Conservation (phyloP, 2,113 vertebrate species). For the Vidua chalybeata region DNA sequence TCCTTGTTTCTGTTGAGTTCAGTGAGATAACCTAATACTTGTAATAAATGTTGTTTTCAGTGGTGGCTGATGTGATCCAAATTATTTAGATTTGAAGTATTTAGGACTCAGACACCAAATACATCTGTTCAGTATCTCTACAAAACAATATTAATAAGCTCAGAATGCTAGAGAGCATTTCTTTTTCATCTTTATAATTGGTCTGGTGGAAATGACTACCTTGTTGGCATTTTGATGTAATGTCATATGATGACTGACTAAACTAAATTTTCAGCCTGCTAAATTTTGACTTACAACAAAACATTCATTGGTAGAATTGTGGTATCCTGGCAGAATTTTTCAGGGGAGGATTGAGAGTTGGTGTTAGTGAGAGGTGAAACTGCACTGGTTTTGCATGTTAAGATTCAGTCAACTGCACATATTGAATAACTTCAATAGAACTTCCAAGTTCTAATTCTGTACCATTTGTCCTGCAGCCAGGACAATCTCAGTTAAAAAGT, state of each 20-base stretch:
- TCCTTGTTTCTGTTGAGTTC: not conserved
- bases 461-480: not conserved
- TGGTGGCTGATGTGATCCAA: not conserved
- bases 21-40: not conserved
- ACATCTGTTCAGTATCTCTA: not conserved
- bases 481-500: not conserved
- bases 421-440: not conserved
- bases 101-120: not conserved
- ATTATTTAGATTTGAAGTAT: not conserved
- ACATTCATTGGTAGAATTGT: not conserved
- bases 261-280: not conserved
- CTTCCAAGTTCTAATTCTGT: not conserved
- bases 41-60: not conserved
- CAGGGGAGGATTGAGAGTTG: not conserved
- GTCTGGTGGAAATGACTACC: not conserved
- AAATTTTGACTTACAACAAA: not conserved
- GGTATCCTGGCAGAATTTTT: not conserved
- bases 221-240: not conserved
- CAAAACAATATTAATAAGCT: not conserved
- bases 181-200: not conserved
- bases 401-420: not conserved
- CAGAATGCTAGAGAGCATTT: not conserved
- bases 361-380: not conserved
- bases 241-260: not conserved
- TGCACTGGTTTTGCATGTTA: not conserved